Percentiles rank a stretch among this genome's conserved stretches.
phyloP scores from a whole-genome alignment of 1,140 invertebrate species.

The Atta cephalotes region DNA sequence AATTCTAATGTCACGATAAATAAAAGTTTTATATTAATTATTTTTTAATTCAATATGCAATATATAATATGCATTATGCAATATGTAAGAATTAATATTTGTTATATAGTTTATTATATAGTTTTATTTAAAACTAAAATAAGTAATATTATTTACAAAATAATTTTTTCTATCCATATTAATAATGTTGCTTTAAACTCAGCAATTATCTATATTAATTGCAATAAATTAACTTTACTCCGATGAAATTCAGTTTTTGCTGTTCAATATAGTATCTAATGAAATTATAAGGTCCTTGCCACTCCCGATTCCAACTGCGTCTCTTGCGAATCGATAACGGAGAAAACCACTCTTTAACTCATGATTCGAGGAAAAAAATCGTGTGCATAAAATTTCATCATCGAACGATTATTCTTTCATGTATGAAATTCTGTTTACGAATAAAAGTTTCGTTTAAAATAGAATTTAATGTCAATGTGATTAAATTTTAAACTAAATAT shows the following conservation, averaged over 20 bases:
- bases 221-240: background rate
- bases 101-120: background rate
- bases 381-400: background rate
- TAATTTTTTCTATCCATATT: background rate
- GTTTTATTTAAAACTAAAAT: background rate
- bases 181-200: background rate
- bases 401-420: background rate
- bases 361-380: constrained; percentile 9
- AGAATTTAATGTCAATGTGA: background rate
- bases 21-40: background rate
- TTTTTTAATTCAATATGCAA: background rate
- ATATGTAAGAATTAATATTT: background rate
- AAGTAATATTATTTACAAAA: constrained; percentile 4
- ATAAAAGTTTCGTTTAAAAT: background rate
- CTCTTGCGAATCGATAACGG: constrained; percentile 66
- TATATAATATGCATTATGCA: background rate
- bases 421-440: background rate
- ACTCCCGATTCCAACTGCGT: constrained; percentile 58
- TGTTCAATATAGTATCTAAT: background rate
- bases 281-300: constrained; percentile 60
- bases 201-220: background rate
- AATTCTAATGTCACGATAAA: constrained; percentile 9
- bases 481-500: background rate
- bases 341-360: constrained; percentile 37
- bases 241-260: background rate